Evolutionary conservation across 92 coral and sea anemone species (phyloP).

Genomic region (Ricordea florida): DNA sequence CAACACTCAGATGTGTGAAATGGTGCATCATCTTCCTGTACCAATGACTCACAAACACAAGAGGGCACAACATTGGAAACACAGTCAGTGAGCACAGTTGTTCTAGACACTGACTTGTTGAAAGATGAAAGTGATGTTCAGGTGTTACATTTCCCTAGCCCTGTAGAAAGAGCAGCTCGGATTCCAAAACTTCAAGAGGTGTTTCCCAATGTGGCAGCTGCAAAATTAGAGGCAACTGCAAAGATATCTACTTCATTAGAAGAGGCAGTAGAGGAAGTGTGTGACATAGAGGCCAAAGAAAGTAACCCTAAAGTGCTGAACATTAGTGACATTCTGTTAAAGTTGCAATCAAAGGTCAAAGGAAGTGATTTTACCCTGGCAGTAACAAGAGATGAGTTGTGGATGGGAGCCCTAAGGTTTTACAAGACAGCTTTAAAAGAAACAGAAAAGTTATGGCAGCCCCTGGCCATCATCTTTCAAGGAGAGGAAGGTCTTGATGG

Average conservation of each 20-base stretch:
- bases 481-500: constrained; percentile 71
- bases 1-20: constrained; percentile 17
- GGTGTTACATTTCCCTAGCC: constrained; percentile 20
- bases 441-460: constrained; percentile 15
- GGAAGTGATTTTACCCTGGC: constrained; percentile 23
- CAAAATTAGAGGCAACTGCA: constrained; percentile 20
- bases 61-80: background rate
- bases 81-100: constrained; percentile 13
- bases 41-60: background rate
- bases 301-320: background rate
- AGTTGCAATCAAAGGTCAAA: constrained; percentile 27
- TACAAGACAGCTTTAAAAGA: constrained; percentile 2
- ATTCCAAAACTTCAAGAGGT: constrained; percentile 27
- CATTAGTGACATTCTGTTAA: constrained; percentile 9
- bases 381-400: constrained; percentile 19
- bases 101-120: constrained; percentile 13
- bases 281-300: constrained; percentile 22
- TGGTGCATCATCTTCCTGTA: constrained; percentile 16
- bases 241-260: constrained; percentile 13
- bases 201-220: constrained; percentile 15
- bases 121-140: constrained; percentile 8
- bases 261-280: constrained; percentile 29
- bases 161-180: constrained; percentile 32
- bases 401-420: constrained; percentile 30
- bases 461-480: constrained; percentile 47